These are phyloP conservation scores for Synergus japonicus DNA, from an alignment of 2,888 invertebrate genomes.

Conservation along the genomic window DNA sequence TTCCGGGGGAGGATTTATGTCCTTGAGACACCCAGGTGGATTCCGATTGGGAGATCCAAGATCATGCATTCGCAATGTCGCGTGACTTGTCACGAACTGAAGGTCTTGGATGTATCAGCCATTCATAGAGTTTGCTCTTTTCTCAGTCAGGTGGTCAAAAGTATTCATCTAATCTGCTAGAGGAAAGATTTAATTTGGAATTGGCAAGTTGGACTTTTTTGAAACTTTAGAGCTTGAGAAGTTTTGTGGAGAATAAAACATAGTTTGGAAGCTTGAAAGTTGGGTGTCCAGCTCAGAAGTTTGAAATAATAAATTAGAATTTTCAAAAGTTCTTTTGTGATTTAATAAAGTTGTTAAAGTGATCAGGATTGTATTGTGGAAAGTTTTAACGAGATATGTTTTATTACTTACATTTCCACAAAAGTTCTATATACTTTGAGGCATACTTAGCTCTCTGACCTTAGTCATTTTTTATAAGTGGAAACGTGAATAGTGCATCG, in stretches of 20 bases:
- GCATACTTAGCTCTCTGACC: not conserved
- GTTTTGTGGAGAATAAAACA: too few species aligned
- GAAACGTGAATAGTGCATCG: too few species aligned
- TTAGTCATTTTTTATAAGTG: too few species aligned
- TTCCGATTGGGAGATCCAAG: conserved; percentile 46
- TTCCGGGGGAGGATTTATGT: conserved; percentile 46
- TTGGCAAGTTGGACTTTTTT: not conserved
- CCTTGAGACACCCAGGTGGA: conserved; percentile 49
- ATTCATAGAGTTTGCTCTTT: not conserved
- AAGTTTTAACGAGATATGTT: too few species aligned
- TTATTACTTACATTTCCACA: too few species aligned
- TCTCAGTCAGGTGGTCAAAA: not conserved
- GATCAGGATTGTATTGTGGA: too few species aligned
- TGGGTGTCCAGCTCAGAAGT: too few species aligned
- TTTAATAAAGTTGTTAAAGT: too few species aligned
- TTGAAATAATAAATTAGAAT: too few species aligned
- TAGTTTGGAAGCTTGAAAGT: too few species aligned
- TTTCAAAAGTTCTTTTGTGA: too few species aligned
- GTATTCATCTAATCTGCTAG: not conserved
- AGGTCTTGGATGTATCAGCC: conserved; percentile 8
- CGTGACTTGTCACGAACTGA: conserved; percentile 49
- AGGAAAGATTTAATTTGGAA: not conserved
- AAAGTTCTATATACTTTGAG: too few species aligned
- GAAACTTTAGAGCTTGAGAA: not conserved
- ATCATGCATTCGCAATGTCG: conserved; percentile 57